phyloP scores from a whole-genome alignment of 2,113 vertebrate species.

The Rhea americana region DNA sequence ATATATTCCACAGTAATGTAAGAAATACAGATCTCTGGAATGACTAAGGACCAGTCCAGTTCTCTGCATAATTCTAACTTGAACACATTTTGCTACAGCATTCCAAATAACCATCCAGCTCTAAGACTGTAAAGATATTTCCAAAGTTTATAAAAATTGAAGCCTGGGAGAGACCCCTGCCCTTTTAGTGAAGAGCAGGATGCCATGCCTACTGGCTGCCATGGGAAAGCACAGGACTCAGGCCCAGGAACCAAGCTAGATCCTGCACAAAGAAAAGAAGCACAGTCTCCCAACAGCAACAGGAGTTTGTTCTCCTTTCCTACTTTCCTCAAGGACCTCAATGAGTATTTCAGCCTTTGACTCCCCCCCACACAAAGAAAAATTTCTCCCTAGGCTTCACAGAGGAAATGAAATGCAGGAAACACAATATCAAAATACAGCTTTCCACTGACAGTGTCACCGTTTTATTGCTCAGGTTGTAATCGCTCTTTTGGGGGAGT shows the following conservation, averaged over 20 bases:
- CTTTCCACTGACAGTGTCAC: not conserved
- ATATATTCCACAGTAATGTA: not conserved
- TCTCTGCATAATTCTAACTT: not conserved
- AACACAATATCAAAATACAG: not conserved
- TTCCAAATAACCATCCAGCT: not conserved
- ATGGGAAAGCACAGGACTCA: not conserved
- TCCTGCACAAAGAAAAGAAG: not conserved
- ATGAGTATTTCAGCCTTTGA: conserved; percentile 20
- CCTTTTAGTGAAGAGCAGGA: not conserved
- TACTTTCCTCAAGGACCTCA: not conserved
- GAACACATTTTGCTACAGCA: not conserved
- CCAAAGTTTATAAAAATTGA: not conserved
- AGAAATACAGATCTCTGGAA: not conserved
- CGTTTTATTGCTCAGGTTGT: not conserved
- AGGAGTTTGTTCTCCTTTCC: not conserved
- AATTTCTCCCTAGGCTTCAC: not conserved
- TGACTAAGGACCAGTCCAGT: not conserved
- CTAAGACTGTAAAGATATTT: not conserved
- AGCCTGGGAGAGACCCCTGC: not conserved
- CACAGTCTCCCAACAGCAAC: not conserved
- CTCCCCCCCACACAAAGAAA: not conserved
- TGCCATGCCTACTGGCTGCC: not conserved
- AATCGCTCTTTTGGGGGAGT: not conserved
- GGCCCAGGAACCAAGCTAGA: not conserved
- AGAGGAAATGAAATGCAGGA: not conserved